These are phyloP conservation scores for Pristionchus fissidentatus DNA, from an alignment of 2,888 invertebrate genomes.

Conservation along the genomic window DNA sequence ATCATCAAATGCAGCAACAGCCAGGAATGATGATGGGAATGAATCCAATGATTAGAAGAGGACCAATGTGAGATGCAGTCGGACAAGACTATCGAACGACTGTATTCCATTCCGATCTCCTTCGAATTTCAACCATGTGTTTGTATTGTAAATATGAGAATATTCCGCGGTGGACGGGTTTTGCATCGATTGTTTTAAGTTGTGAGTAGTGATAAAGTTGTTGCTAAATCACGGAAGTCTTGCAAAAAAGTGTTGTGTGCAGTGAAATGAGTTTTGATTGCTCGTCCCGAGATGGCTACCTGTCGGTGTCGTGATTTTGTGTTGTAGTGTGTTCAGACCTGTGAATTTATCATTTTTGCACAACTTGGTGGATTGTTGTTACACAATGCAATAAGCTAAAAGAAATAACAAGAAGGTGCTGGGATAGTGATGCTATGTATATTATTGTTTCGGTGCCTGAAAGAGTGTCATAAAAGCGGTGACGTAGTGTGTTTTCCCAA, in stretches of 20 bases:
- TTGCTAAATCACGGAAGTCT: background rate
- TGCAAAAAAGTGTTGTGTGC: background rate
- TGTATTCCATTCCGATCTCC: background rate
- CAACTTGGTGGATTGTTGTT: no score
- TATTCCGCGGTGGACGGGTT: background rate
- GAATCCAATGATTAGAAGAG: conserved; percentile 33
- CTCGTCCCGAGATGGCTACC: conserved; percentile 14
- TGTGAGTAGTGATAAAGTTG: background rate
- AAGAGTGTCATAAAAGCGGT: no score
- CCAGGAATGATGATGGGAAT: conserved; percentile 26
- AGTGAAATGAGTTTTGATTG: conserved; percentile 15
- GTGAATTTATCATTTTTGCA: background rate
- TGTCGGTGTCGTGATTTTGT: background rate
- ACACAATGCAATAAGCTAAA: no score
- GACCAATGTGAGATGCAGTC: background rate
- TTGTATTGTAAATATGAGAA: conserved; percentile 10
- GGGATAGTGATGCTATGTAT: no score
- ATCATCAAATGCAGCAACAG: conserved; percentile 1
- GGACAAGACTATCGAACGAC: background rate
- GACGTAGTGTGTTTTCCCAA: no score
- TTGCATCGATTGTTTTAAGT: background rate
- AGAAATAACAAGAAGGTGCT: no score
- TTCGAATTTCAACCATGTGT: background rate
- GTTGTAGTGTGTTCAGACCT: background rate
- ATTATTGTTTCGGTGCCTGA: no score